Evolutionary conservation across 2,888 invertebrate species (phyloP), one percentile per base, ranked within the genome.

Genomic region (Drosophila percnosoma): DNA sequence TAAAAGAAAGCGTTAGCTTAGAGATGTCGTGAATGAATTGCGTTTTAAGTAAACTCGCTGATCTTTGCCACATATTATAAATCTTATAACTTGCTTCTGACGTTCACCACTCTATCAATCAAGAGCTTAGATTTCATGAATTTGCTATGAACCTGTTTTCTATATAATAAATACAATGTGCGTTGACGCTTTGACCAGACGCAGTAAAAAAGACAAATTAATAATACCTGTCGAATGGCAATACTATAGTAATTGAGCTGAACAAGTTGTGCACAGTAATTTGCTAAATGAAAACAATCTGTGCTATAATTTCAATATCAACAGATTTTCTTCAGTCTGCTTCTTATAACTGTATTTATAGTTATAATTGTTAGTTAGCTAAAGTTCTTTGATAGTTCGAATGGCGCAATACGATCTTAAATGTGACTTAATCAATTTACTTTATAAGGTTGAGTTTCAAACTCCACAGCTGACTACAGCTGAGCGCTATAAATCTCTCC

Each of bases 11-110:
- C 18, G n/a, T 11, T 34, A 45, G 15, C n/a, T 38, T 15, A 21
- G n/a, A 31, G 40, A 49, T 40, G 15, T 54, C 66, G 48, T 64
- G 63, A 76, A 78, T 78, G 75, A 68, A 76, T 34, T 29, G 29
- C 31, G 27, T 33, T 24, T 49, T 29, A 24, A 6, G 48, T 48
- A 13, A 36, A 21, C 13, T 31, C 1, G 10, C 8, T 42, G 51
- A 68, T 45, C 31, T 60, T 64, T 61, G 59, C 2, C 55, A 74
- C 27, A 36, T 36, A 36, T 36, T 48, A 24, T 63, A 48, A 36
- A 13, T 2, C n/a, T 15, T 52, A 27, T 27, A 18, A 27, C 8
- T 24, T 34, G 53, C 45, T 27, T 13, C 0, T 2, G 2, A n/a
- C 11, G 29, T n/a, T 15, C 4, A 29, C 29, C 8, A n/a, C 24